Evolutionary conservation across 2,797 vertebrate species (phyloP).

Genomic region (Simalia tracyae): DNA sequence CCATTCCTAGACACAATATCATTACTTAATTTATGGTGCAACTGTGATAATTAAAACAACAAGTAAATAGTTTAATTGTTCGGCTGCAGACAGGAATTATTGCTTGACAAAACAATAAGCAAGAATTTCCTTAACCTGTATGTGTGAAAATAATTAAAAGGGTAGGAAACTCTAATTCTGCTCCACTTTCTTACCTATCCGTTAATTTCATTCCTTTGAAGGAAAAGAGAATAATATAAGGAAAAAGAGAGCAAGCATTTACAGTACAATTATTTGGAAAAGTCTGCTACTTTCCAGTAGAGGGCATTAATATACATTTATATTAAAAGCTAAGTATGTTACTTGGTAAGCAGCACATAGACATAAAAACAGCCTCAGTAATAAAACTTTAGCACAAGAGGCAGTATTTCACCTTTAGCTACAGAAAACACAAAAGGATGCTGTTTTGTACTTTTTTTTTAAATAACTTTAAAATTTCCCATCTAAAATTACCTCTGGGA

Average conservation of each 20-base stretch:
- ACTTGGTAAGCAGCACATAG: background rate
- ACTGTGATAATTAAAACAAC: background rate
- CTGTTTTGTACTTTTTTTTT: background rate
- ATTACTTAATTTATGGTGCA: background rate
- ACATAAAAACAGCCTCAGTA: background rate
- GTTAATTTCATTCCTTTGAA: constrained; percentile 1
- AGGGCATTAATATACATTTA: constrained; percentile 39
- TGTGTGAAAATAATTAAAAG: background rate
- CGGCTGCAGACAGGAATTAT: background rate
- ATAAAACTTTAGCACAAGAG: background rate
- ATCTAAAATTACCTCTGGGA: background rate
- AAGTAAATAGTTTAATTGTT: background rate
- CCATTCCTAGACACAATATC: background rate
- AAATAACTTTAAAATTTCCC: background rate
- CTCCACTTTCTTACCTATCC: background rate
- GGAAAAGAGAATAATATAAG: background rate
- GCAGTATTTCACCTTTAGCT: background rate
- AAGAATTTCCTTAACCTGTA: background rate
- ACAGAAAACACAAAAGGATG: background rate
- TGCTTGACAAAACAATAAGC: background rate
- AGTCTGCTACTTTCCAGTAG: constrained; percentile 44
- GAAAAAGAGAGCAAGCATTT: background rate
- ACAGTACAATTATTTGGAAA: constrained; percentile 40
- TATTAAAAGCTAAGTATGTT: constrained; percentile 38
- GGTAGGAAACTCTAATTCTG: background rate